Percentiles rank a stretch among this genome's conserved stretches.
phyloP scores from a whole-genome alignment of 2,888 invertebrate species.

The Gastrophysa polygoni region DNA sequence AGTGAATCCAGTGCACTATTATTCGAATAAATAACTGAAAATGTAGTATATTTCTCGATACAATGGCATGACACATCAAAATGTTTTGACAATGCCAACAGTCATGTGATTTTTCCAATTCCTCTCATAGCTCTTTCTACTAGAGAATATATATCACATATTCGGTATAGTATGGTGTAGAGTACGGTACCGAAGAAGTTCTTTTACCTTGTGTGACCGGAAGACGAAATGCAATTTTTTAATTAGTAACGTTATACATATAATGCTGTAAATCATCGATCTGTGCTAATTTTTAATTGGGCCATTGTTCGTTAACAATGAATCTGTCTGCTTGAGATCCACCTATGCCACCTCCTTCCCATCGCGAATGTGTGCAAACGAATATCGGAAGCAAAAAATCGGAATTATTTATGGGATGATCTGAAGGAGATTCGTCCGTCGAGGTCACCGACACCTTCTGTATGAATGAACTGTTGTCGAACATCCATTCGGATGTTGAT shows the following conservation, averaged over 20 bases:
- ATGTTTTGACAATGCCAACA: too few species aligned
- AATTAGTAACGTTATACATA: constrained; percentile 11
- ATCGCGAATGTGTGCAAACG: neutral
- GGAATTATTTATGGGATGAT: neutral
- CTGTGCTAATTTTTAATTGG: constrained; percentile 7
- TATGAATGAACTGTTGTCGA: too few species aligned
- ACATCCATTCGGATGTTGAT: too few species aligned
- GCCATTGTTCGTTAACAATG: constrained; percentile 15
- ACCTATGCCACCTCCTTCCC: neutral
- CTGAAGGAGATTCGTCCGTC: too few species aligned
- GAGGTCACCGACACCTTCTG: neutral
- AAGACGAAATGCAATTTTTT: constrained; percentile 9
- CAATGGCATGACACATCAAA: too few species aligned
- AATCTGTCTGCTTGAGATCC: neutral
- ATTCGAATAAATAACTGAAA: too few species aligned
- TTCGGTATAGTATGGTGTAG: too few species aligned
- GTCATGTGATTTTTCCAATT: too few species aligned
- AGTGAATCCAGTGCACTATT: too few species aligned
- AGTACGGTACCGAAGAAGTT: neutral
- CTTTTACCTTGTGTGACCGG: constrained; percentile 7
- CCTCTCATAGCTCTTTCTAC: too few species aligned
- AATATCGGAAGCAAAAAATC: constrained; percentile 6
- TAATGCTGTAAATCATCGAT: constrained; percentile 17
- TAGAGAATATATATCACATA: too few species aligned
- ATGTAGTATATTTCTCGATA: too few species aligned